Evolutionary conservation across 2,888 invertebrate genomes (phyloP).

Genomic region (Mythimna impura): DNA sequence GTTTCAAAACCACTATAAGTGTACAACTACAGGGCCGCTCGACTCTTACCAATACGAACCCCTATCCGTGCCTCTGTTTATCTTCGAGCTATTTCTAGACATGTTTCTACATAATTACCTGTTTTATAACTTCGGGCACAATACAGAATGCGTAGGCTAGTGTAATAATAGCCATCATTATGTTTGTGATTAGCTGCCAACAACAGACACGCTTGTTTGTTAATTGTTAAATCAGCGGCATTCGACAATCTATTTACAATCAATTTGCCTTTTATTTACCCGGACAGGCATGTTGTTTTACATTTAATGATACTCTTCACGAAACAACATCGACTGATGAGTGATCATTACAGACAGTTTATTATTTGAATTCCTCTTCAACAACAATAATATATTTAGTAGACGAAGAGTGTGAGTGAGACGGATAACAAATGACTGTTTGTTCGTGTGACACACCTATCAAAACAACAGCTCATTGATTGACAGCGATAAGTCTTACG

Average conservation of each 20-base stretch:
- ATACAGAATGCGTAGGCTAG: neutral
- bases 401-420: constrained; percentile 13
- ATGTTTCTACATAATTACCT: constrained; percentile 11
- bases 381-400: constrained; percentile 38
- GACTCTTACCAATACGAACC: neutral
- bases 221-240: constrained; percentile 34
- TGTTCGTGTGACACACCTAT: constrained; percentile 2
- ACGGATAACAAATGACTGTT: constrained; percentile 21
- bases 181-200: constrained; percentile 28
- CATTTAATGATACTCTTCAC: constrained; percentile 9
- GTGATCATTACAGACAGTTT: constrained; percentile 16
- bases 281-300: constrained; percentile 16
- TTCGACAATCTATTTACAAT: constrained; percentile 27
- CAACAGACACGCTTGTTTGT: constrained; percentile 37
- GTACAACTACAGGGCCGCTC: neutral
- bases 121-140: constrained; percentile 17
- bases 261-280: constrained; percentile 1
- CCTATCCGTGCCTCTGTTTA: constrained; percentile 15
- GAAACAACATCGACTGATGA: constrained; percentile 12
- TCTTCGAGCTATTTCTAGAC: constrained; percentile 24
- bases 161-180: constrained; percentile 34
- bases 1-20: neutral
- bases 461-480: constrained; percentile 21
- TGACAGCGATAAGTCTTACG: constrained; percentile 5
- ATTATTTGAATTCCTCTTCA: constrained; percentile 46